Evolutionary conservation across 1,140 invertebrate genomes (phyloP).

Genomic region (Colletes latitarsis): DNA sequence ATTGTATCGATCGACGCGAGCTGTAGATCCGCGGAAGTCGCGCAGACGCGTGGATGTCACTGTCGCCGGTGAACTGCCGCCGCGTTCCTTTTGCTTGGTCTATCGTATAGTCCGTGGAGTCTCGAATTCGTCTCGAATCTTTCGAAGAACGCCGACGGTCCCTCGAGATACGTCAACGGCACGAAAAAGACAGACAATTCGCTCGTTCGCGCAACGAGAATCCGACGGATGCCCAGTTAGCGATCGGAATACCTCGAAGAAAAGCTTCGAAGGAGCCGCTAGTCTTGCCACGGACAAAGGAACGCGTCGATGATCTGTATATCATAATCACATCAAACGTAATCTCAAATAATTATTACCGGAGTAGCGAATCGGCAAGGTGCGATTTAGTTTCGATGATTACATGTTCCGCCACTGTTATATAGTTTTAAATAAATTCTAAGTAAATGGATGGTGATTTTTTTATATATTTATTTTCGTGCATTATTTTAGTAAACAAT

Average conservation of each 20-base stretch:
- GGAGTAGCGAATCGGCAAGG: no score
- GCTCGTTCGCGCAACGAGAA: neutral
- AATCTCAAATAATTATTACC: no score
- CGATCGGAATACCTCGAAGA: neutral
- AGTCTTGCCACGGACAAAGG: slow-evolving; percentile 51
- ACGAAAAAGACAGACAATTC: neutral
- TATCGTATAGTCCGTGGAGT: slow-evolving; percentile 11
- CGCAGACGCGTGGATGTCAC: slow-evolving; percentile 53
- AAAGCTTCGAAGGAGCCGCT: slow-evolving; percentile 36
- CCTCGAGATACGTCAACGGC: neutral
- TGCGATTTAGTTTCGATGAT: no score
- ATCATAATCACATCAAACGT: no score
- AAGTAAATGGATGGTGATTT: no score
- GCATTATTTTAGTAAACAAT: no score
- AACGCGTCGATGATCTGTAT: slow-evolving; percentile 8
- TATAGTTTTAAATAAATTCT: no score
- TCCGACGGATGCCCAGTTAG: slow-evolving; percentile 4
- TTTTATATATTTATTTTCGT: no score
- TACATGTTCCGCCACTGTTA: no score
- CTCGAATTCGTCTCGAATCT: neutral
- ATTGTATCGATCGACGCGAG: slow-evolving; percentile 46
- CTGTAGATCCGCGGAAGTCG: slow-evolving; percentile 65
- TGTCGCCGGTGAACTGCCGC: slow-evolving; percentile 51
- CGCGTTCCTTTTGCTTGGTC: slow-evolving; percentile 28
- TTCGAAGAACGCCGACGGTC: neutral